Evolutionary conservation across 2,797 vertebrate genomes (phyloP), one percentile per base, ranked within the genome.

Genomic region (Argyrosomus regius): DNA sequence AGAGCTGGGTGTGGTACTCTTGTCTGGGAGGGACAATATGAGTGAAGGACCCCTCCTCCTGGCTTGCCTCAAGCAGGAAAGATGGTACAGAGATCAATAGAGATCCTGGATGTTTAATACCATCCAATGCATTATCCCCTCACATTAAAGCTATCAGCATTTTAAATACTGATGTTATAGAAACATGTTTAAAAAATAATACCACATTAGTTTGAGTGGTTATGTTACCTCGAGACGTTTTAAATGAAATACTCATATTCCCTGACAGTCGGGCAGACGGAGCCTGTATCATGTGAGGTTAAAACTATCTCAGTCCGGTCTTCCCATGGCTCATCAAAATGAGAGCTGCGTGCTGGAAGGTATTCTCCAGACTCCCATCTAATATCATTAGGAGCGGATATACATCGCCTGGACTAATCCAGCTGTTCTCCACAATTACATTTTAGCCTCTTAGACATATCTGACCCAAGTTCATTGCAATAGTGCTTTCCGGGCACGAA

Each of bases 311-410:
- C n/a, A 0, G 56, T 66, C 53, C 58, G 67, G 64, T 73, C 82
- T 71, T 87, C 73, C 82, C 75, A 73, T 72, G 60, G 80, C 64
- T 79, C 61, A 77, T 91, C 81, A 75, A 87, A 88, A 88, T 87
- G 76, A 86, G 82, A 85, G 63, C 75, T 18, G 62, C 86, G 85
- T 77, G 77, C 89, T 92, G 88, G 87, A 92, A 93, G 92, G 77
- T 83, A 83, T 78, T 89, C 89, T 90, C 92, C 91, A 95, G 94
- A 92, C 93, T 91, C 86, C 80, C 41, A 83, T 87, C 81, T 95
- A 94, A 96, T 93, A 85, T 88, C 88, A 94, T 96, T 95, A 95
- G 64, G 66, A 90, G 86, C 82, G 83, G 88, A 95, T 93, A 90
- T 77, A 81, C 88, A 87, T 81, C 35, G 86, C 69, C 63, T 82